Evolutionary conservation across 2,888 invertebrate genomes (phyloP).

Genomic region (Nesidiocoris tenuis): DNA sequence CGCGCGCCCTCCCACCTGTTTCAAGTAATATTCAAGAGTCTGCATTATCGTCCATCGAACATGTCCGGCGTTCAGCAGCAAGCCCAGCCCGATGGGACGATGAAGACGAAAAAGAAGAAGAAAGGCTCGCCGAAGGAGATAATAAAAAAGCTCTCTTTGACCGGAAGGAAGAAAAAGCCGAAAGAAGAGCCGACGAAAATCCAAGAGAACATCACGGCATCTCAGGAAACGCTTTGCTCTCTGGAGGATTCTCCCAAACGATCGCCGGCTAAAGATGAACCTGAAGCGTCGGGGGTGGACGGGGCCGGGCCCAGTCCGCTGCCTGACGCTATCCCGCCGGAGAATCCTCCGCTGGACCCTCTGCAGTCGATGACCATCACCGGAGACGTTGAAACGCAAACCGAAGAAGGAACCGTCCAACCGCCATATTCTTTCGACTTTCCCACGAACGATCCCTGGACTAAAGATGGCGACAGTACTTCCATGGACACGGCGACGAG

Average conservation of each 20-base stretch:
- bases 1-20: conserved; percentile 9
- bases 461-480: conserved; percentile 22
- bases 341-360: conserved; percentile 17
- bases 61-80: conserved; percentile 24
- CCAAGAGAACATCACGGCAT: conserved; percentile 18
- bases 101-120: conserved; percentile 25
- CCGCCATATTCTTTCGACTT: conserved; percentile 5
- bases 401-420: conserved; percentile 14
- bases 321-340: background rate
- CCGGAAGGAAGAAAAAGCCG: conserved; percentile 17
- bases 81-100: background rate
- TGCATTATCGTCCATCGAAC: background rate
- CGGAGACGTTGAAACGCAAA: conserved; percentile 28
- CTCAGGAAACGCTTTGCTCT: conserved; percentile 24
- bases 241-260: conserved; percentile 28
- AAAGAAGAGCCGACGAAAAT: background rate
- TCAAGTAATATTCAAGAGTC: background rate
- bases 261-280: background rate
- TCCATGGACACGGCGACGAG: conserved; percentile 34
- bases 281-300: background rate
- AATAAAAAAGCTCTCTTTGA: conserved; percentile 19
- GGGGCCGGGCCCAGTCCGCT: background rate
- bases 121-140: conserved; percentile 30
- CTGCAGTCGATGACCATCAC: conserved; percentile 13
- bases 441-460: background rate